Evolutionary conservation across 1,140 invertebrate genomes (phyloP).

Genomic region (Eriocheir sinensis): DNA sequence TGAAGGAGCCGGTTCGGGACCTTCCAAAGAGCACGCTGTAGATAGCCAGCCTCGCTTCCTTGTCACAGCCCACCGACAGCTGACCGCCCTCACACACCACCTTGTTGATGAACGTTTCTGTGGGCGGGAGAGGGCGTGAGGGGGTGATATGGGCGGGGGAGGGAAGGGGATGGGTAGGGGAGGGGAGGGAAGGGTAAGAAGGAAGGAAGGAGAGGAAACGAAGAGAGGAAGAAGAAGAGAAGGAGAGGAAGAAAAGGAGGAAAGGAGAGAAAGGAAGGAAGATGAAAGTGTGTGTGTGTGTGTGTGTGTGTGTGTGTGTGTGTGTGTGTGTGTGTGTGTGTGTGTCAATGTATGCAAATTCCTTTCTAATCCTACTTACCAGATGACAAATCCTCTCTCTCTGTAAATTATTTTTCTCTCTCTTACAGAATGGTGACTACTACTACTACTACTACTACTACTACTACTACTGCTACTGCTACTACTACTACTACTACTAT

Average conservation of each 20-base stretch:
- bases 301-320: too few relatives aligned
- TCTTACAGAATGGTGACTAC: too few relatives aligned
- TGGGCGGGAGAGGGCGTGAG: not conserved
- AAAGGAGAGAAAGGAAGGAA: too few relatives aligned
- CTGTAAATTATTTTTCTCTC: too few relatives aligned
- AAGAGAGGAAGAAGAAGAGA: too few relatives aligned
- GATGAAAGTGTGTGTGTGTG: too few relatives aligned
- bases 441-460: not conserved
- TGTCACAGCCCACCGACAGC: constrained; percentile 77
- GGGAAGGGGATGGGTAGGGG: not conserved
- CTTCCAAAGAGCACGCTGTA: constrained; percentile 95
- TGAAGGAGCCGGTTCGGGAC: constrained; percentile 92
- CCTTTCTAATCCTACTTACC: too few relatives aligned
- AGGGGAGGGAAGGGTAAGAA: not conserved
- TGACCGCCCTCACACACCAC: constrained; percentile 82
- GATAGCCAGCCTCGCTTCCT: constrained; percentile 91
- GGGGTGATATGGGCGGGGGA: not conserved
- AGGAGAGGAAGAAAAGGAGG: too few relatives aligned
- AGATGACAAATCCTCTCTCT: too few relatives aligned
- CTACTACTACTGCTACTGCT: not conserved
- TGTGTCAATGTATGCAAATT: too few relatives aligned
- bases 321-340: too few relatives aligned
- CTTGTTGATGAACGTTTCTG: constrained; percentile 80
- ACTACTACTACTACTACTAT: not conserved
- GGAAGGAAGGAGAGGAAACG: too few relatives aligned